A percentile compares a stretch with the other conserved stretches of the same genome.
phyloP scores from a whole-genome alignment of 2,113 vertebrate genomes.

The Carettochelys insculpta region DNA sequence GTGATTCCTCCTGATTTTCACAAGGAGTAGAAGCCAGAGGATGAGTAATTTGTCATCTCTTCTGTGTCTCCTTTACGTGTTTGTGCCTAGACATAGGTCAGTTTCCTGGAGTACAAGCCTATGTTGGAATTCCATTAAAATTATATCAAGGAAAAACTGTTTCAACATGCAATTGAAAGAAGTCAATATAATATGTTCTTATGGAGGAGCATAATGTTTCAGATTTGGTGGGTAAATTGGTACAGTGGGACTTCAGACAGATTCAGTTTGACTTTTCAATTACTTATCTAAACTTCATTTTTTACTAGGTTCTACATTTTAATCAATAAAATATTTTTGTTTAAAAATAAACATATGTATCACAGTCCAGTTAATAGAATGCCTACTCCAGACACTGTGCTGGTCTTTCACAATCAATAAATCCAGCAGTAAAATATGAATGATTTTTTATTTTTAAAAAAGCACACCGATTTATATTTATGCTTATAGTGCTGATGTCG shows the following conservation, averaged over 20 bases:
- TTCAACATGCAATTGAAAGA: neutral
- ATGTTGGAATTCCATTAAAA: neutral
- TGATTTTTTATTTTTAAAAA: constrained; percentile 65
- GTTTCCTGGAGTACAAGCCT: neutral
- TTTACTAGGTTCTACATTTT: constrained; percentile 10
- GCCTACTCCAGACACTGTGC: neutral
- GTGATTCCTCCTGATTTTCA: neutral
- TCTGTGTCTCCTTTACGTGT: neutral
- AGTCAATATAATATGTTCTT: neutral
- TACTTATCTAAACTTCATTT: constrained; percentile 49
- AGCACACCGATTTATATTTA: constrained; percentile 55
- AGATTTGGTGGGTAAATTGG: neutral
- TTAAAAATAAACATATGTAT: constrained; percentile 8
- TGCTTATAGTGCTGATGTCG: constrained; percentile 66
- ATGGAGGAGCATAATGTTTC: neutral
- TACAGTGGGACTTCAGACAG: neutral
- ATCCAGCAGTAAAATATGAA: constrained; percentile 54
- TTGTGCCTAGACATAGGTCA: neutral
- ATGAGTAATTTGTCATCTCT: neutral
- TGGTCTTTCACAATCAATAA: constrained; percentile 45
- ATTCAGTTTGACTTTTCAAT: constrained; percentile 31
- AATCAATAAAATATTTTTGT: constrained; percentile 29
- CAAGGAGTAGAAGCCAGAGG: neutral
- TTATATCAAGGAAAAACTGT: neutral
- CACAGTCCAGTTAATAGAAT: neutral